A percentile compares a stretch with the other conserved stretches of the same genome.
phyloP scores from a whole-genome alignment of 2,797 vertebrate species.

The Rhabdomys pumilio region DNA sequence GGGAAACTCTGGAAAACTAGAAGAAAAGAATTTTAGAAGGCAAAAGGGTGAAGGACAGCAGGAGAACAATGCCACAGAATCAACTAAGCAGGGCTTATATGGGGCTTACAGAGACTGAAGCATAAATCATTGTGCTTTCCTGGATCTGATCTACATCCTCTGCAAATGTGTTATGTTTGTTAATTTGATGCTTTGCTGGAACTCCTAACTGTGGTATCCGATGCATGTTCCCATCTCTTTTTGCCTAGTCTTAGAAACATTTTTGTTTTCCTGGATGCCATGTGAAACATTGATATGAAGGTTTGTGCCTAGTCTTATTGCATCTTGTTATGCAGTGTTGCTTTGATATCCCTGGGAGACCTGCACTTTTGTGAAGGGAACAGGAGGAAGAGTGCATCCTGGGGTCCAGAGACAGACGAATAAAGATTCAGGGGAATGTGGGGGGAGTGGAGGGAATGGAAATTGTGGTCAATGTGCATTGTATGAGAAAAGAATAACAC shows the following conservation, averaged over 20 bases:
- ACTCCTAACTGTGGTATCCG: not conserved
- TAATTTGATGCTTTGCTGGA: not conserved
- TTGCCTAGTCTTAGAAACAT: not conserved
- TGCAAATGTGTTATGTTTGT: not conserved
- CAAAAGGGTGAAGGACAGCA: not conserved
- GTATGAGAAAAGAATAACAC: too few relatives aligned
- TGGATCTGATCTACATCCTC: too few relatives aligned
- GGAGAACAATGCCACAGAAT: not conserved
- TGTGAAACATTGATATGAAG: not conserved
- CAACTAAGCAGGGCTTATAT: not conserved
- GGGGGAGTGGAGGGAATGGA: too few relatives aligned
- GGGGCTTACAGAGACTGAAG: not conserved
- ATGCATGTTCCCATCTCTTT: not conserved
- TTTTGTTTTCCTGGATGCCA: not conserved
- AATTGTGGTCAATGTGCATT: too few relatives aligned
- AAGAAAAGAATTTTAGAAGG: not conserved
- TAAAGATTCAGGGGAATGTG: too few relatives aligned
- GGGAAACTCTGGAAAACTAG: not conserved
- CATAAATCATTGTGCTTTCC: too few relatives aligned
- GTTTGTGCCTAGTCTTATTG: not conserved
- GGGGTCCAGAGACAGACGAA: too few relatives aligned
- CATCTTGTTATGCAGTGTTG: too few relatives aligned
- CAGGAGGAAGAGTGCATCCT: too few relatives aligned
- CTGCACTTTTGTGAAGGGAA: too few relatives aligned
- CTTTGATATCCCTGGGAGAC: too few relatives aligned